Percentiles rank a stretch among this genome's conserved stretches.
Conservation (phyloP, 2,113 vertebrate species). For the Colistium nudipinnis region DNA sequence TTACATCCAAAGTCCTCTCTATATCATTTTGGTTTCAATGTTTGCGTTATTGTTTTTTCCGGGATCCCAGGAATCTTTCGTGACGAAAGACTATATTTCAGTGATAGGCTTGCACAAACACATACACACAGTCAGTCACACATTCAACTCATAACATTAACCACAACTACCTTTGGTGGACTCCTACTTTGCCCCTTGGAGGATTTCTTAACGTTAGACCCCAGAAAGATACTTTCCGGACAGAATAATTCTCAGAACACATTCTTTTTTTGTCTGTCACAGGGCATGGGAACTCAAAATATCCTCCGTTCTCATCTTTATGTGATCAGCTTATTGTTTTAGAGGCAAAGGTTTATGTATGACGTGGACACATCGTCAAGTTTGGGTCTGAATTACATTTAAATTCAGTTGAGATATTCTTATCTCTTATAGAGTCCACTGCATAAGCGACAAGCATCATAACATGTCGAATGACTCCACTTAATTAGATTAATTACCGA, state of each 20-base stretch:
- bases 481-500: too few relatives aligned
- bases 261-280: slow-evolving; percentile 3
- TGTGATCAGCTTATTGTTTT: neutral
- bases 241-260: slow-evolving; percentile 10
- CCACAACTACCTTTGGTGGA: neutral
- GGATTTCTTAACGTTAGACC: neutral
- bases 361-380: neutral
- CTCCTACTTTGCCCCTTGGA: neutral
- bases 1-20: too few relatives aligned
- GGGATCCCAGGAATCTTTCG: neutral
- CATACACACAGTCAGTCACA: neutral
- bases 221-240: slow-evolving; percentile 18
- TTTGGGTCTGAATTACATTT: neutral
- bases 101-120: neutral
- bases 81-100: slow-evolving; percentile 4
- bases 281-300: slow-evolving; percentile 34
- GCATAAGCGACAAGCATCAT: too few relatives aligned
- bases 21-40: too few relatives aligned
- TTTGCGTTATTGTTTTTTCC: neutral
- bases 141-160: neutral
- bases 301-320: slow-evolving; percentile 14
- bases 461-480: too few relatives aligned
- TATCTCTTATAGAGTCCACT: too few relatives aligned
- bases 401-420: too few relatives aligned
- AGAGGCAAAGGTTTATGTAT: neutral